Evolutionary conservation across 2,797 vertebrate species (phyloP).

Genomic region (Chlorospingus semifuscus): DNA sequence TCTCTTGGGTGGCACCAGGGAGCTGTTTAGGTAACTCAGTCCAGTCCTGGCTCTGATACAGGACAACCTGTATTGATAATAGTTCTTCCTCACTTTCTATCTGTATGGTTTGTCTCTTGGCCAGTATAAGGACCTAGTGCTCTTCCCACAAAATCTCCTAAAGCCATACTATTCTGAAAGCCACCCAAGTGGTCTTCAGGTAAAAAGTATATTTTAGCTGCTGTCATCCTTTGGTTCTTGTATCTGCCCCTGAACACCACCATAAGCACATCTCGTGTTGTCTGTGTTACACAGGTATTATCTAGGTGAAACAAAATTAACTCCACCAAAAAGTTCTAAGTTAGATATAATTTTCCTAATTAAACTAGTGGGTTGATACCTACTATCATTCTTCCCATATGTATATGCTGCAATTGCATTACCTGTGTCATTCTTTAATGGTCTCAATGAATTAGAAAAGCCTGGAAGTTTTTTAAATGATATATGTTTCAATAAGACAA

Average conservation of each 20-base stretch:
- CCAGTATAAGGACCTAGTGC: not conserved
- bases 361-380: not conserved
- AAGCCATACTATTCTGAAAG: not conserved
- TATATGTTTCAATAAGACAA: not conserved
- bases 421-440: not conserved
- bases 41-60: not conserved
- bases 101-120: not conserved
- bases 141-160: not conserved
- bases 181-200: not conserved
- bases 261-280: fast-evolving
- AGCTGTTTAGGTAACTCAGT: not conserved
- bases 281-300: not conserved
- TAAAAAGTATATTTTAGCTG: not conserved
- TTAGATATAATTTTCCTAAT: not conserved
- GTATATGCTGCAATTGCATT: not conserved
- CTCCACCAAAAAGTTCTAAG: not conserved
- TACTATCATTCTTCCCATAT: not conserved
- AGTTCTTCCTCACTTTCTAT: not conserved
- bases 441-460: not conserved
- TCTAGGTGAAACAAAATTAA: not conserved
- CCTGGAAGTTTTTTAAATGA: not conserved
- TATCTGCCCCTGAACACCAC: not conserved
- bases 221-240: not conserved
- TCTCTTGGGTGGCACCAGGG: not conserved
- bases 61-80: no score